A percentile compares a stretch with the other conserved stretches of the same genome.
phyloP scores from a whole-genome alignment of 2,888 invertebrate species.

The Chrysolina americana region DNA sequence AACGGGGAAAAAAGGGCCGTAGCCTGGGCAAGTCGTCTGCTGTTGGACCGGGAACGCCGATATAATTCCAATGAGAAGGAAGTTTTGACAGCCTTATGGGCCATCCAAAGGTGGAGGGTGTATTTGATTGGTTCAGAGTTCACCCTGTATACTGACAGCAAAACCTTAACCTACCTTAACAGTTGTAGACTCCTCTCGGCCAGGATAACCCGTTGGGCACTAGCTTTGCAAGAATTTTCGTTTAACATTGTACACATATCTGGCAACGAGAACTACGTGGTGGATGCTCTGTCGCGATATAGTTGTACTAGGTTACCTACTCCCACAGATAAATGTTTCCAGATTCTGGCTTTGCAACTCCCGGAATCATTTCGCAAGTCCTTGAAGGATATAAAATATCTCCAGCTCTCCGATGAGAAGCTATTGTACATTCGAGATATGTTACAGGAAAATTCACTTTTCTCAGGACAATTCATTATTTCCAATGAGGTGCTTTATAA shows the following conservation, averaged over 20 bases:
- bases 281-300: neutral
- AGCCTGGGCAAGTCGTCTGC: conserved; percentile 14
- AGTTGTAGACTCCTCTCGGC: neutral
- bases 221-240: neutral
- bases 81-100: conserved; percentile 10
- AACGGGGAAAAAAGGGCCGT: neutral
- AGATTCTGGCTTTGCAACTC: too few species aligned
- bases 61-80: conserved; percentile 22
- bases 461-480: too few species aligned
- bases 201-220: conserved; percentile 1
- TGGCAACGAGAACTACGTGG: neutral
- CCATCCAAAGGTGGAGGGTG: neutral
- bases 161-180: conserved; percentile 6
- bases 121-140: conserved; percentile 10
- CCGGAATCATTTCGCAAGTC: too few species aligned
- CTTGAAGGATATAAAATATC: too few species aligned
- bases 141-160: conserved; percentile 18
- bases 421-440: too few species aligned
- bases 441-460: too few species aligned
- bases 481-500: too few species aligned
- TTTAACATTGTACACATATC: neutral
- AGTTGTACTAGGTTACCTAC: too few species aligned
- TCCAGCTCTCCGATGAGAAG: too few species aligned
- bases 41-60: neutral
- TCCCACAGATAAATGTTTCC: too few species aligned